These are phyloP conservation scores for Thaumatotibia leucotreta DNA, from an alignment of 1,140 invertebrate species.

Conservation along the genomic window DNA sequence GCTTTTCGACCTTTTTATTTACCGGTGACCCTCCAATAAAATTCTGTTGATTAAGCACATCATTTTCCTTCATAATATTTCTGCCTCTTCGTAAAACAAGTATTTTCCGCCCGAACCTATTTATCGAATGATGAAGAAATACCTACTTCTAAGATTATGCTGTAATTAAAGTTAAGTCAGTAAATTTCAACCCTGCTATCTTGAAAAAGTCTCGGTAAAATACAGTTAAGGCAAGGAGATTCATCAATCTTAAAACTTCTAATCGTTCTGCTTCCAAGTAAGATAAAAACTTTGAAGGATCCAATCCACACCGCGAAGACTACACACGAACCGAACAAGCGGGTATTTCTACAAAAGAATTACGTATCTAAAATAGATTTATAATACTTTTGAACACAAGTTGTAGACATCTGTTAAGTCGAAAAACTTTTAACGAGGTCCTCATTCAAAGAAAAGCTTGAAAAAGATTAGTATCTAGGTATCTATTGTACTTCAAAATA, in stretches of 20 bases:
- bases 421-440: not conserved
- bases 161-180: slow-evolving; percentile 26
- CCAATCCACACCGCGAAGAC: not conserved
- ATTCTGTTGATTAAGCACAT: not conserved
- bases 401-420: not conserved
- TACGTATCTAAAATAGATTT: not conserved
- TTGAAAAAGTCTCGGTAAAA: slow-evolving; percentile 23
- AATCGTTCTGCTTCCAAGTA: slow-evolving; percentile 29
- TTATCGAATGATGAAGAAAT: not conserved
- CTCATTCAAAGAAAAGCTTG: not conserved
- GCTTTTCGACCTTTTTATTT: not conserved
- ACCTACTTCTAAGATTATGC: not conserved
- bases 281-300: slow-evolving; percentile 23
- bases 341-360: not conserved
- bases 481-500: no score
- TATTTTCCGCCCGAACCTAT: not conserved
- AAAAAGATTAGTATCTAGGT: slow-evolving; percentile 3
- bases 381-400: not conserved
- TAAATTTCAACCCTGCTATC: slow-evolving; percentile 29
- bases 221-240: slow-evolving; percentile 30
- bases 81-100: not conserved
- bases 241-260: slow-evolving; percentile 46
- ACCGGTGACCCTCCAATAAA: not conserved
- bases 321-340: not conserved
- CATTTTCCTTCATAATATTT: not conserved